These are phyloP conservation scores for Pithys albifrons DNA, from an alignment of 2,113 vertebrate genomes.

Conservation along the genomic window DNA sequence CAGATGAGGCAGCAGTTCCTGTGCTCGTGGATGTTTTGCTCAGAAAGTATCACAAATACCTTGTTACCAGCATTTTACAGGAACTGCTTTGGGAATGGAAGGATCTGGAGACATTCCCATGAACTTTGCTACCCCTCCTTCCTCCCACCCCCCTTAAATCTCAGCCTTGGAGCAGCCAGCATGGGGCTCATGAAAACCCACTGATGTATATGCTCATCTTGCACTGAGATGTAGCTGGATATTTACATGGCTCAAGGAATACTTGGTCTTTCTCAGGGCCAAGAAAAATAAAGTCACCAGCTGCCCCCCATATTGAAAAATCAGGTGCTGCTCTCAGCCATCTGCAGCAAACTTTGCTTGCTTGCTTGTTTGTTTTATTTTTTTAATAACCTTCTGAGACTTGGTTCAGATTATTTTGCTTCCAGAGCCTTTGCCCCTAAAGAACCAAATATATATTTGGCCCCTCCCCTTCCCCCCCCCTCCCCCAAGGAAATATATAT, in stretches of 20 bases:
- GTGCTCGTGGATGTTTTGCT: not conserved
- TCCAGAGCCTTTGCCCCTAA: not conserved
- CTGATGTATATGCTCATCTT: not conserved
- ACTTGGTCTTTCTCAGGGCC: conserved; percentile 34
- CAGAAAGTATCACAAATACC: not conserved
- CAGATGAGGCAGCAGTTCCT: not conserved
- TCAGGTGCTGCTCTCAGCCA: conserved; percentile 40
- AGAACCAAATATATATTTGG: not conserved
- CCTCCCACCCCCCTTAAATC: not conserved
- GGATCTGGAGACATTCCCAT: not conserved
- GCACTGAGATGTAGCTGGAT: not conserved
- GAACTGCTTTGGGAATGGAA: not conserved
- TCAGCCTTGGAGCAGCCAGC: not conserved
- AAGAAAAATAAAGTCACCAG: conserved; percentile 57
- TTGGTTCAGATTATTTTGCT: conserved; percentile 6
- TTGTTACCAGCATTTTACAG: not conserved
- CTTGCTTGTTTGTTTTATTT: conserved; percentile 19
- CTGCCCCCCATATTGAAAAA: conserved; percentile 23
- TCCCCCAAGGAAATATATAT: not conserved
- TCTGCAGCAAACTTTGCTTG: conserved; percentile 1
- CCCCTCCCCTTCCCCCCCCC: too few relatives aligned
- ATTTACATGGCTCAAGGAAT: conserved; percentile 17
- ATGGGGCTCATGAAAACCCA: not conserved
- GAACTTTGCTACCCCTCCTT: not conserved
- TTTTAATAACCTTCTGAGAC: not conserved